Base-by-base conservation (phyloP, 2,113 vertebrate species). In the Podilymbus podiceps region DNA sequence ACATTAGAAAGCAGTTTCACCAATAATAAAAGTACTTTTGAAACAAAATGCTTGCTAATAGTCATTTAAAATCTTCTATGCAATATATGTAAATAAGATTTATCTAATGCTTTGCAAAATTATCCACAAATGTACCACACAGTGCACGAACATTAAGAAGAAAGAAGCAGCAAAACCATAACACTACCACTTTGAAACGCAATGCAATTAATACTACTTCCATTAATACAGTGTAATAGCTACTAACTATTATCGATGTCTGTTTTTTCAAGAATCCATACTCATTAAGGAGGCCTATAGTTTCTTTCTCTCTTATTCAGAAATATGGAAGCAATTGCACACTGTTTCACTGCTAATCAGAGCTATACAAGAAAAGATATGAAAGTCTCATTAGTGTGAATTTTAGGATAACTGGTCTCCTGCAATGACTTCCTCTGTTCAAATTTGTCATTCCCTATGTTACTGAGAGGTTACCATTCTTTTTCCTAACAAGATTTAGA, bases 191-290 rank as follows among this genome's bases (percentile, higher is more conserved):
- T 95, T 97, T 94, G 96, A 94, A 95, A 96, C 5, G n/a, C 79
- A 93, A 78, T 88, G 82, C 85, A 97, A 96, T 96, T 97, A 96
- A 92, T 75, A 96, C 90, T 96, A 95, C 49, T 95, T 95, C 71
- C 77, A 96, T 94, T 97, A 97, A 97, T 73, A 94, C 83, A 75
- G 38, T 62, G 50, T 88, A 97, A 98, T 92, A 96, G 85, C 83
- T 90, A 74, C 86, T 97, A 97, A 97, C 88, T 97, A 91, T 95
- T 97, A 96, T 88, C 85, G 67, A 95, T 93, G 75, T 90, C 72
- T 76, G 53, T 68, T 95, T 97, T 93, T 93, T 83, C 89, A 93
- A 53, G 96, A 96, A 98, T 97, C 94, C 83, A 94, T 96, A 97
- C 59, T 97, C 86, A 96, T 95, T 97, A 97, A 82, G 23, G 77